phyloP scores from a whole-genome alignment of 2,797 vertebrate species.

The Phrynocephalus vlangalii region DNA sequence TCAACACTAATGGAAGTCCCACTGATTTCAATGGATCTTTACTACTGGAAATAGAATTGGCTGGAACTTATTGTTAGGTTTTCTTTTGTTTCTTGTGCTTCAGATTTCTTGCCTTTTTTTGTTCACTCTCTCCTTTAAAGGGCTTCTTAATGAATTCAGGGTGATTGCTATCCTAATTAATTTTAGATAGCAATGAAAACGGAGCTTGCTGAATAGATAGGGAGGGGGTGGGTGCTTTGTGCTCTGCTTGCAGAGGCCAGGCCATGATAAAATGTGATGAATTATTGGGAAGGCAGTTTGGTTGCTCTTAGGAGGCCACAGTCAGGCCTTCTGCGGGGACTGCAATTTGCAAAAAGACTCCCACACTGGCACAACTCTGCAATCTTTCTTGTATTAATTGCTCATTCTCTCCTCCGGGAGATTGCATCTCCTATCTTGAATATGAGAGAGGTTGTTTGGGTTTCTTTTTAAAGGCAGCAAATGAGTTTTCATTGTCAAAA shows the following conservation, averaged over 20 bases:
- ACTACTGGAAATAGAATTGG: no score
- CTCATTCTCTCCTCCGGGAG: conserved; percentile 30
- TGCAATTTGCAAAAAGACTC: conserved; percentile 30
- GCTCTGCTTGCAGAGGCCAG: neutral
- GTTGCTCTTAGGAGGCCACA: conserved; percentile 27
- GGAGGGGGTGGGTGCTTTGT: neutral
- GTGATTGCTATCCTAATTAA: conserved; percentile 48
- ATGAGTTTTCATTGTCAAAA: conserved; percentile 25
- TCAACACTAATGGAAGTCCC: no score
- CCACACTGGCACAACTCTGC: conserved; percentile 9
- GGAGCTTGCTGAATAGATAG: neutral
- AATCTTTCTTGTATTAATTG: conserved; percentile 57
- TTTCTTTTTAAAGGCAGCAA: conserved; percentile 30
- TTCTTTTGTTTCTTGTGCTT: conserved; percentile 49
- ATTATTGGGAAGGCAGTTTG: neutral
- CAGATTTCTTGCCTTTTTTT: neutral
- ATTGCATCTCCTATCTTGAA: conserved; percentile 9
- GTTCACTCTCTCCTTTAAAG: conserved; percentile 5
- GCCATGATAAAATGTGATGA: neutral
- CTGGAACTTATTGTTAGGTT: conserved; percentile 5
- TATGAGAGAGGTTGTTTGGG: conserved; percentile 39
- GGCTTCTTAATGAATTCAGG: conserved; percentile 45
- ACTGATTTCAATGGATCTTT: no score
- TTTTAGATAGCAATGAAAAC: conserved; percentile 49
- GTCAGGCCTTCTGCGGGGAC: neutral